These are phyloP conservation scores for Mormyrus hasselquistii DNA, from an alignment of 2,797 vertebrate genomes.

Conservation along the genomic window DNA sequence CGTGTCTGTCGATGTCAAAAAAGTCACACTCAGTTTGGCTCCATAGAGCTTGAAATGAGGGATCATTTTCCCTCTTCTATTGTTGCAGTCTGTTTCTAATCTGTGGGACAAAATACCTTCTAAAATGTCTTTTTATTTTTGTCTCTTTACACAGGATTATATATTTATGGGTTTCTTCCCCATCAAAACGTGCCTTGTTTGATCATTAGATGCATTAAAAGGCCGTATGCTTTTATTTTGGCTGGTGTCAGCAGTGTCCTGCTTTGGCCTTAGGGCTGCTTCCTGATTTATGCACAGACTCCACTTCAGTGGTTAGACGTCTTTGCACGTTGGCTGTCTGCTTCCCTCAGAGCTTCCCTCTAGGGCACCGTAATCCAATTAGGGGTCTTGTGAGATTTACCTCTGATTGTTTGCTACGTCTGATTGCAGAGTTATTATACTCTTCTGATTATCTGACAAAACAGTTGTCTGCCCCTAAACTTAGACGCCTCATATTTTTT, in stretches of 20 bases:
- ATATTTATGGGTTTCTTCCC: background rate
- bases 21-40: background rate
- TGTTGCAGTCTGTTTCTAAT: background rate
- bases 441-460: background rate
- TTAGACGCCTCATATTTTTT: background rate
- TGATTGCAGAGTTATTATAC: background rate
- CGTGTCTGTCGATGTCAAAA: background rate
- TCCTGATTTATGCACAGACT: background rate
- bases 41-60: background rate
- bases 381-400: background rate
- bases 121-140: background rate
- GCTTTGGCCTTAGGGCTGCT: background rate
- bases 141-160: background rate
- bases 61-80: background rate
- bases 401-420: background rate
- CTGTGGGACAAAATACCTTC: background rate
- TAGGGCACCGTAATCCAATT: conserved; percentile 1
- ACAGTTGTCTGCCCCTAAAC: background rate
- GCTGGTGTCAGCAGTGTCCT: background rate
- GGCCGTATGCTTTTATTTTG: background rate
- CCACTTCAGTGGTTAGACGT: background rate
- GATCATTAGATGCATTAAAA: background rate
- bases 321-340: background rate
- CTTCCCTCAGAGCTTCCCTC: background rate
- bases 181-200: background rate